Conservation (phyloP, 2,888 invertebrate genomes). For the Plagiodera versicolora region DNA sequence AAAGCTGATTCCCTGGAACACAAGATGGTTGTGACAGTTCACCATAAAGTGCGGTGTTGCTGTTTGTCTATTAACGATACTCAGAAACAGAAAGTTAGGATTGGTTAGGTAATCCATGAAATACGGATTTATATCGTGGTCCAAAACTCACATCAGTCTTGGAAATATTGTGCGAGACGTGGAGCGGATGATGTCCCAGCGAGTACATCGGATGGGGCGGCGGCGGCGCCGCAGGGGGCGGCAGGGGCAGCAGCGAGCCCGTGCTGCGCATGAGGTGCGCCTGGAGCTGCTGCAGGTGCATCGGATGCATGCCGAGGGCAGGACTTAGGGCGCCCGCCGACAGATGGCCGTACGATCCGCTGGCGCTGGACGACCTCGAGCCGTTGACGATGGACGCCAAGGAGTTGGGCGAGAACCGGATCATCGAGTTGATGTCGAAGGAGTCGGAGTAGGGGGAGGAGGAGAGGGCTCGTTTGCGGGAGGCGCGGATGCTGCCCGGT, state of each 20-base stretch:
- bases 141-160: conserved; percentile 53
- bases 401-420: conserved; percentile 92
- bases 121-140: too few relatives aligned
- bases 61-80: too few relatives aligned
- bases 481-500: conserved; percentile 56
- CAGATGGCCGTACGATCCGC: conserved; percentile 95
- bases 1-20: too few relatives aligned
- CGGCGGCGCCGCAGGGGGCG: conserved; percentile 51
- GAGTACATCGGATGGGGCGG: conserved; percentile 51
- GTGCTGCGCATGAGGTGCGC: conserved; percentile 78
- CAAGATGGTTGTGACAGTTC: too few relatives aligned
- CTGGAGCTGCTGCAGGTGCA: conserved; percentile 73
- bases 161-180: conserved; percentile 46
- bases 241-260: conserved; percentile 57
- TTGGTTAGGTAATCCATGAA: too few relatives aligned
- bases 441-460: conserved; percentile 95
- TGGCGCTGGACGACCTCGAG: conserved; percentile 84
- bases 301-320: conserved; percentile 69
- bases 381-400: conserved; percentile 80
- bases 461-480: conserved; percentile 89
- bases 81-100: too few relatives aligned
- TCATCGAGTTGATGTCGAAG: conserved; percentile 93
- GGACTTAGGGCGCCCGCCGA: conserved; percentile 89
- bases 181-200: conserved; percentile 53
- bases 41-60: too few relatives aligned